Base-by-base conservation (phyloP, 2,888 invertebrate species). In the Fabriciana adippe region DNA sequence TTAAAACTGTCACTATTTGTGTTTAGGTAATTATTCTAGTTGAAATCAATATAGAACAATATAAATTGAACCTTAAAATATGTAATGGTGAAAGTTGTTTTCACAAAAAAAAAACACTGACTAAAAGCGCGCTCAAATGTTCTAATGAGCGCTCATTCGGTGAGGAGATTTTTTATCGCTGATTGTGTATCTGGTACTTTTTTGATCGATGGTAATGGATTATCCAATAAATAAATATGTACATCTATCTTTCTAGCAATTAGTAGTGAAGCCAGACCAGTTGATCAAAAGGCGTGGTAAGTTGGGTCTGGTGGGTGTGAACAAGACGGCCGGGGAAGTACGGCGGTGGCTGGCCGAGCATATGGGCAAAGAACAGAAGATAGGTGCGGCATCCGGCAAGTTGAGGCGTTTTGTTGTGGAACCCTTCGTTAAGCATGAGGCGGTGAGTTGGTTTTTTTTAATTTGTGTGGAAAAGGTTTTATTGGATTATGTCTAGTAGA, bases 191-290 rank as follows among this genome's bases (percentile, higher is more conserved):
- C 35, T 31, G 2, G 14, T 31, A 21, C 18, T 35, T 56, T 41
- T 48, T 21, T 50, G 31, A 6, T 64, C 16, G 26, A 26, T 26
- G 5, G 0, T 26, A 3, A 4, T 26, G 26, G 4, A 5, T 26
- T 26, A 26, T 26, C 4, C 4, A 26, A 48, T 21, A 48, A 13
- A 41, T 50, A 14, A 16, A 51, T n/a, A 11, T 8, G 11, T 41
- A 11, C 11, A 41, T 51, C 5, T 35, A 53, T 66, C 4, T 48
- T 71, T 72, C 45, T 91, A 97, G 97, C 95, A 96, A 90, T 93
- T 99, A 75, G 99, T 99, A 4, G 99, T 98, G n/a, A 99, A 99
- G 85, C 99, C 99, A 0, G 99, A 99, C 90, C 99, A 99, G 93
- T 93, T 99, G 88, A 99, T 99, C 85, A 99, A 99, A 87, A 94